Percentiles rank a stretch among this genome's conserved stretches.
phyloP scores from a whole-genome alignment of 2,113 vertebrate genomes.

The Hippocampus barbouri region DNA sequence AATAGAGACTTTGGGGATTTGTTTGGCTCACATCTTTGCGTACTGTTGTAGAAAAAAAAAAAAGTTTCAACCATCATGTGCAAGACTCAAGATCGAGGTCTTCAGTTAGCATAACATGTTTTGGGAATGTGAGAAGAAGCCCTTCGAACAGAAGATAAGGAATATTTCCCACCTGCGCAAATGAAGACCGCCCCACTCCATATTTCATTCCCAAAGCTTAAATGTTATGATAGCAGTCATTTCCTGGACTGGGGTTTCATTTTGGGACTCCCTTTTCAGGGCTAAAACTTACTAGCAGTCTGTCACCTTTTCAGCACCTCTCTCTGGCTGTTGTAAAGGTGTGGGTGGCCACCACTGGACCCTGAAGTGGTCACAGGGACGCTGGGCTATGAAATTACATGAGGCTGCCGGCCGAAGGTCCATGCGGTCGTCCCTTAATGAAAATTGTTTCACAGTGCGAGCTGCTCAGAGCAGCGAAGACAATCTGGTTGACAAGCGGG shows the following conservation, averaged over 20 bases:
- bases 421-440: conserved; percentile 54
- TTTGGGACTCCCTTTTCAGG: conserved; percentile 44
- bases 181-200: conserved; percentile 28
- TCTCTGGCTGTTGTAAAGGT: conserved; percentile 49
- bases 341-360: conserved; percentile 55
- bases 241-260: conserved; percentile 57
- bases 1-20: no score
- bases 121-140: neutral
- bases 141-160: neutral
- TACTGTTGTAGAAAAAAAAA: no score
- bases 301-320: conserved; percentile 58
- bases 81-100: neutral
- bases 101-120: neutral
- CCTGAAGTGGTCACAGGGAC: conserved; percentile 51
- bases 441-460: conserved; percentile 50
- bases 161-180: conserved; percentile 20
- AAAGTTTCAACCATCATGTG: no score
- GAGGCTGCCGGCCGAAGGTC: conserved; percentile 50
- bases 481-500: conserved; percentile 60
- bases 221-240: conserved; percentile 52
- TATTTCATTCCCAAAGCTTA: conserved; percentile 44
- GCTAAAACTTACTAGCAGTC: conserved; percentile 39
- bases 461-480: conserved; percentile 53
- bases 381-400: conserved; percentile 66
- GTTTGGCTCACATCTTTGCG: no score